Conservation (phyloP, 2,113 vertebrate genomes). For the Microtus ochrogaster region DNA sequence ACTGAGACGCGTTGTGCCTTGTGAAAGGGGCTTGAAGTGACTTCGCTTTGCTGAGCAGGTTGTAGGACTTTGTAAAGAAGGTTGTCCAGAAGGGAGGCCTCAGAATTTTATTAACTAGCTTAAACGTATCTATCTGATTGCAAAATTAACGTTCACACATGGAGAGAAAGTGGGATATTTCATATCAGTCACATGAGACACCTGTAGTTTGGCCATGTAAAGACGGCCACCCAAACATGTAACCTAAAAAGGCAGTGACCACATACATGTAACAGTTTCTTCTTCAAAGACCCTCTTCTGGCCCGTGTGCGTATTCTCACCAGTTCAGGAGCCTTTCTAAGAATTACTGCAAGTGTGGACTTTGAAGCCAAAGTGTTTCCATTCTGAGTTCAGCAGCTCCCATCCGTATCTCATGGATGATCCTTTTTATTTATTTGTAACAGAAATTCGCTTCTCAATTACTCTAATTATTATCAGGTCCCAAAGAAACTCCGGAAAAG, state of each 20-base stretch:
- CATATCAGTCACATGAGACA: background rate
- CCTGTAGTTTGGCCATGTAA: background rate
- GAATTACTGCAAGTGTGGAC: background rate
- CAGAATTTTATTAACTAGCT: background rate
- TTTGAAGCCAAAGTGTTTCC: background rate
- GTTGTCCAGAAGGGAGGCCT: background rate
- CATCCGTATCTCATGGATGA: background rate
- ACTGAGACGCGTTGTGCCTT: background rate
- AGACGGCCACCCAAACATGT: background rate
- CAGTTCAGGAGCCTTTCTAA: background rate
- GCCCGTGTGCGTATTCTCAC: background rate
- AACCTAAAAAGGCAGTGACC: background rate
- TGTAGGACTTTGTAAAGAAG: background rate
- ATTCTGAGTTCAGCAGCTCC: background rate
- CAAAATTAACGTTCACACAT: constrained; percentile 29
- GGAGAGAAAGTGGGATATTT: background rate
- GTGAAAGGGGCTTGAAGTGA: background rate
- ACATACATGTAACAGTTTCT: background rate
- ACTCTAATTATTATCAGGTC: background rate
- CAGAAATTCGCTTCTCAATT: background rate
- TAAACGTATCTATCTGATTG: background rate
- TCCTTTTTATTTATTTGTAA: constrained; percentile 15
- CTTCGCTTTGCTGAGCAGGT: background rate
- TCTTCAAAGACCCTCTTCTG: background rate
- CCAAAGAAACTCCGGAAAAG: background rate